Evolutionary conservation across 2,797 vertebrate species (phyloP).

Genomic region (Carapus acus): DNA sequence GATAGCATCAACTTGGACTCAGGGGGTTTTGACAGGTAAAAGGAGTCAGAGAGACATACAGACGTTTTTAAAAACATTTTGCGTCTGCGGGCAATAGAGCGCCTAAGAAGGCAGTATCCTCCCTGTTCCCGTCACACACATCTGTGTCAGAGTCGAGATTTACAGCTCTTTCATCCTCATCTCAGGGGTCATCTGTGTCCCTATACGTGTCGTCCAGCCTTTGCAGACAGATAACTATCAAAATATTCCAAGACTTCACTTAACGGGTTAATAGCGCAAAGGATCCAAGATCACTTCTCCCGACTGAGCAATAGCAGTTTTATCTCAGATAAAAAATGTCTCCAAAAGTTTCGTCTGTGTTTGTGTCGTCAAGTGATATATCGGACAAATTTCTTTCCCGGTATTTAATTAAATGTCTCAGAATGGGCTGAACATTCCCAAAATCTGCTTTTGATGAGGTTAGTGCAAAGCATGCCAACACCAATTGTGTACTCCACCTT

Average conservation of each 20-base stretch:
- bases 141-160: no score
- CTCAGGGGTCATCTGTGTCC: slow-evolving; percentile 53
- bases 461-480: slow-evolving; percentile 49
- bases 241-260: slow-evolving; percentile 48
- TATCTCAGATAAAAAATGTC: neutral
- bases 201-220: slow-evolving; percentile 32
- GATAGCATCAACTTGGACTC: no score
- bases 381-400: slow-evolving; percentile 45
- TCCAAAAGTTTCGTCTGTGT: neutral
- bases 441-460: slow-evolving; percentile 29
- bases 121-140: no score
- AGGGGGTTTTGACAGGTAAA: no score
- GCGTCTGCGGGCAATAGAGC: no score
- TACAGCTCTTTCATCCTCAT: slow-evolving; percentile 46
- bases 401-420: slow-evolving; percentile 45
- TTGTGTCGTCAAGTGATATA: slow-evolving; percentile 7
- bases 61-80: no score
- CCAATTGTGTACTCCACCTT: slow-evolving; percentile 54
- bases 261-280: slow-evolving; percentile 26
- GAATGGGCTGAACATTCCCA: slow-evolving; percentile 62
- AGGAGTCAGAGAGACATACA: no score
- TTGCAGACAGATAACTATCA: slow-evolving; percentile 50
- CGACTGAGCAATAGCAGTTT: neutral
- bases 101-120: no score
- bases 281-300: neutral